A percentile compares a stretch with the other conserved stretches of the same genome.
Conservation (phyloP, 1,140 invertebrate species). For the Bombus turneri region DNA sequence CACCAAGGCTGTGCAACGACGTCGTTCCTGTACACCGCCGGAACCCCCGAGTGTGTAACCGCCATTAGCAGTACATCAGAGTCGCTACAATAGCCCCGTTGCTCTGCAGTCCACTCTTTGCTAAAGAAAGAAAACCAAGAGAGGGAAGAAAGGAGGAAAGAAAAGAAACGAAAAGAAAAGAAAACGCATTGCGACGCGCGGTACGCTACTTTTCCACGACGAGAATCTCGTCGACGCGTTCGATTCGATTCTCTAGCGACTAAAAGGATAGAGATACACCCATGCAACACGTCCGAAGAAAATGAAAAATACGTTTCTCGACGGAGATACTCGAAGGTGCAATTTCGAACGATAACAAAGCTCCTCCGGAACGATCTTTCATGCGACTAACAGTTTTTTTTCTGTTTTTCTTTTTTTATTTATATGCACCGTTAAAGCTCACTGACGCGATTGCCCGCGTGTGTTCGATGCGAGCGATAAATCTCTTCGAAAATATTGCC, state of each 20-base stretch:
- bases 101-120: neutral
- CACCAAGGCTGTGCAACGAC: constrained; percentile 46
- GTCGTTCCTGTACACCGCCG: constrained; percentile 42
- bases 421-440: constrained; percentile 22
- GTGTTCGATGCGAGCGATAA: constrained; percentile 43
- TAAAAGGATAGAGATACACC: neutral
- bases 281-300: neutral
- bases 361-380: constrained; percentile 17
- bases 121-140: neutral
- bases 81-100: neutral
- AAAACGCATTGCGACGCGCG: neutral
- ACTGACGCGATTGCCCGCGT: constrained; percentile 18
- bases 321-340: neutral
- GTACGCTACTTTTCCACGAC: neutral
- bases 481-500: constrained; percentile 37
- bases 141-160: too few species aligned
- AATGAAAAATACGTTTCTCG: neutral
- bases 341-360: constrained; percentile 36
- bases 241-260: neutral
- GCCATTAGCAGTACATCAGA: constrained; percentile 60
- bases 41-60: constrained; percentile 57
- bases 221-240: neutral
- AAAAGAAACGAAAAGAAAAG: neutral
- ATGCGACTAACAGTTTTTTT: constrained; percentile 24
- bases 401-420: neutral